Evolutionary conservation across 2,888 invertebrate genomes (phyloP).

Genomic region (Oxytorus armatus): DNA sequence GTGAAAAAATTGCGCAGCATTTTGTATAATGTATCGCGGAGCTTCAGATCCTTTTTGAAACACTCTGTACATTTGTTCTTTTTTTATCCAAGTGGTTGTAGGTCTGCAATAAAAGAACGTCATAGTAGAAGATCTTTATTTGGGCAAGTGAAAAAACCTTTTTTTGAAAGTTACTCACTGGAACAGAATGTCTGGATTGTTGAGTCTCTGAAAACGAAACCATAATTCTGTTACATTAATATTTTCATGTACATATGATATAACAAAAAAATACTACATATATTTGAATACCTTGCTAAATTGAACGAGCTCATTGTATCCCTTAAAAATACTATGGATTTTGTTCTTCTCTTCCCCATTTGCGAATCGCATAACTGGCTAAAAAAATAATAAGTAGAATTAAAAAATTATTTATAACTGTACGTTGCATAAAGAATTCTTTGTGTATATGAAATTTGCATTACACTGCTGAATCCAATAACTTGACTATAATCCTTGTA

Average conservation of each 20-base stretch:
- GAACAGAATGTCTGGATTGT: not conserved
- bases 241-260: not conserved
- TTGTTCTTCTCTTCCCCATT: not conserved
- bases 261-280: not conserved
- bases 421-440: not conserved
- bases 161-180: not conserved
- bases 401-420: not conserved
- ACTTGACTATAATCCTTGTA: not conserved
- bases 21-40: not conserved
- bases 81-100: not conserved
- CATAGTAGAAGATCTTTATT: not conserved
- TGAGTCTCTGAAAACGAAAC: not conserved
- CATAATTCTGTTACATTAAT: not conserved
- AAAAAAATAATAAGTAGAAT: not conserved
- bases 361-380: not conserved
- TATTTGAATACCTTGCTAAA: not conserved
- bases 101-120: not conserved
- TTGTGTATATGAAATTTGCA: too few species aligned
- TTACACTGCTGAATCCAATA: not conserved
- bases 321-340: not conserved
- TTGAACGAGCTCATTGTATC: not conserved
- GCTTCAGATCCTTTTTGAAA: not conserved
- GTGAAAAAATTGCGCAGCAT: not conserved
- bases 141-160: not conserved
- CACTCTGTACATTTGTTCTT: not conserved